phyloP scores from a whole-genome alignment of 1,140 invertebrate genomes.

The Neotoxoptera formosana region DNA sequence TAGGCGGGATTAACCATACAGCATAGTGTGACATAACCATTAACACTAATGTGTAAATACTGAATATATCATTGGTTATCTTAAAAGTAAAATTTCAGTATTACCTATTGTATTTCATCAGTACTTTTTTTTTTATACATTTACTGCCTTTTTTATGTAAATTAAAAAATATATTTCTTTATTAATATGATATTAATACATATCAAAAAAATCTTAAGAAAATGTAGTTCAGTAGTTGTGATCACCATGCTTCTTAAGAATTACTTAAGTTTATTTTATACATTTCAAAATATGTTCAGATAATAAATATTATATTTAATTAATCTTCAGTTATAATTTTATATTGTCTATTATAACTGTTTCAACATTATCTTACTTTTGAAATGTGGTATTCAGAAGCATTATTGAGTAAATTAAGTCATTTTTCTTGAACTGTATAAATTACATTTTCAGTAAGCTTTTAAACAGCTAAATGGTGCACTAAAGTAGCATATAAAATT shows the following conservation, averaged over 20 bases:
- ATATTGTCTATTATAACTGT: background rate
- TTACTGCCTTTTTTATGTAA: background rate
- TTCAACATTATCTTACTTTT: background rate
- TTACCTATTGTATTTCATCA: constrained; percentile 6
- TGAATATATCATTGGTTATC: constrained; percentile 5
- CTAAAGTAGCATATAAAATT: background rate
- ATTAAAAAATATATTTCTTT: background rate
- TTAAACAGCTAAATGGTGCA: background rate
- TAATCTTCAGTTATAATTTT: constrained; percentile 14
- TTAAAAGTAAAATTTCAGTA: constrained; percentile 30
- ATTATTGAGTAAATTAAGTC: background rate
- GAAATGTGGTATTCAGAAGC: background rate
- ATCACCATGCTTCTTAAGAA: background rate
- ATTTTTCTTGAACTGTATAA: constrained; percentile 1
- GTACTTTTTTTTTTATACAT: background rate
- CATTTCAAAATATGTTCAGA: background rate
- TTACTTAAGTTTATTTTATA: constrained; percentile 23
- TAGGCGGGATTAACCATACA: background rate
- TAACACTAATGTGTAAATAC: background rate
- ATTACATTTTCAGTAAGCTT: background rate
- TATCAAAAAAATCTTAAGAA: constrained; percentile 2
- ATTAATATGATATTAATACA: constrained; percentile 45
- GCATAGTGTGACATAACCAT: background rate
- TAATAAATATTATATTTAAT: background rate
- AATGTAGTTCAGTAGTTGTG: background rate